Evolutionary conservation across 2,888 invertebrate genomes (phyloP).

Genomic region (Allophyes oxyacanthae): DNA sequence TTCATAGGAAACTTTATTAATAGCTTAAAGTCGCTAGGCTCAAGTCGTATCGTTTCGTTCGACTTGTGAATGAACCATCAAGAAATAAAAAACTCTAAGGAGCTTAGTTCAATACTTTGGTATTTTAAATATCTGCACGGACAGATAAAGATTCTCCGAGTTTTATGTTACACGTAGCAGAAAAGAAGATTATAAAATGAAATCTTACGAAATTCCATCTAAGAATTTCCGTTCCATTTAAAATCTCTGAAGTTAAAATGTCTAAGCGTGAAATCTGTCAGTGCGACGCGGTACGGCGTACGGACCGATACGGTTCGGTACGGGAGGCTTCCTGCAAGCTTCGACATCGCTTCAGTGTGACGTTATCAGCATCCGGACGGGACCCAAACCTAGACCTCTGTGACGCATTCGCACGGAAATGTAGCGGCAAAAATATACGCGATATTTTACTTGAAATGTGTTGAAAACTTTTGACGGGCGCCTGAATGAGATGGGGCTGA

Average conservation of each 20-base stretch:
- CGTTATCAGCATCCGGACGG: conserved; percentile 50
- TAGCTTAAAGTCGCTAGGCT: not conserved
- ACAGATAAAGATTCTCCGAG: conserved; percentile 12
- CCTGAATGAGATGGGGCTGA: conserved; percentile 15
- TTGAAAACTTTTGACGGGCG: conserved; percentile 23
- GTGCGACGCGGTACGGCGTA: conserved; percentile 3
- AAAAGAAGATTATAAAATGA: conserved; percentile 53
- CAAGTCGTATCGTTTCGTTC: no score
- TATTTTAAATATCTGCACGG: conserved; percentile 14
- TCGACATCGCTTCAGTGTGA: conserved; percentile 33
- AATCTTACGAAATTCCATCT: conserved; percentile 36
- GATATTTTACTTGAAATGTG: conserved; percentile 36
- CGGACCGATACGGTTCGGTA: not conserved
- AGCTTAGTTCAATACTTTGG: conserved; percentile 3
- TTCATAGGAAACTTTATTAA: no score
- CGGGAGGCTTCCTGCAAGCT: conserved; percentile 7
- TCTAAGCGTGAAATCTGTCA: conserved; percentile 51
- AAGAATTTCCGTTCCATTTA: conserved; percentile 43
- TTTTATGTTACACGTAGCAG: conserved; percentile 37
- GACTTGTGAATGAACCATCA: not conserved
- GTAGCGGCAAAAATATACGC: conserved; percentile 30
- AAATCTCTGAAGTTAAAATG: conserved; percentile 48
- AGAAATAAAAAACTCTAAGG: conserved; percentile 1
- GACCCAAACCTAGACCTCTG: conserved; percentile 37
- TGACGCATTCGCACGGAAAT: conserved; percentile 31